Evolutionary conservation across 2,113 vertebrate species (phyloP).

Genomic region (Girardinichthys multiradiatus): DNA sequence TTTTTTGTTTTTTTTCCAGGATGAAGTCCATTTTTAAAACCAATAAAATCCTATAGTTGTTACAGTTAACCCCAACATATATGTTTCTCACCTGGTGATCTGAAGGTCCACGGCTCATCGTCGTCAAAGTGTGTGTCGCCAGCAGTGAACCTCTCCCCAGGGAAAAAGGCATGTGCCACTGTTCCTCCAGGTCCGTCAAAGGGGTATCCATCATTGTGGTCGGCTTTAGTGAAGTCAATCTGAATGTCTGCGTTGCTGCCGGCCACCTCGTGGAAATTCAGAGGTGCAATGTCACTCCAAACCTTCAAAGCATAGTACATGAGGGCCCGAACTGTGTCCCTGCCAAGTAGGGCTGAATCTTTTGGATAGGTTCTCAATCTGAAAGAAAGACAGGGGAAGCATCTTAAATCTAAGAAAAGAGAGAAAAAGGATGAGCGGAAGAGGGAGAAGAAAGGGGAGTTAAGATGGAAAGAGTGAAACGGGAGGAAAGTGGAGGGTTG

Average conservation of each 20-base stretch:
- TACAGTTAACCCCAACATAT: not conserved
- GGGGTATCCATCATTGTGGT: conserved; percentile 92
- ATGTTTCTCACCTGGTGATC: conserved; percentile 85
- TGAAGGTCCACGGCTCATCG: conserved; percentile 95
- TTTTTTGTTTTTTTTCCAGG: not conserved
- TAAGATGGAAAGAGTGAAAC: conserved; percentile 4
- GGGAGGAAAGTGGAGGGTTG: not conserved
- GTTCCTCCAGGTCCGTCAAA: conserved; percentile 95
- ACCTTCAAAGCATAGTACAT: conserved; percentile 97
- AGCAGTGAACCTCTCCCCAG: conserved; percentile 87
- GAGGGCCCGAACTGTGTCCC: conserved; percentile 92
- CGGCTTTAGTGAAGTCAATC: conserved; percentile 93
- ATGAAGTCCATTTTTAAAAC: not conserved
- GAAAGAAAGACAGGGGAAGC: not conserved
- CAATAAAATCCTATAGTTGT: not conserved
- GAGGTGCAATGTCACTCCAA: conserved; percentile 93
- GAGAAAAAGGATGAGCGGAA: not conserved
- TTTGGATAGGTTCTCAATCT: conserved; percentile 93
- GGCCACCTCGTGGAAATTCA: conserved; percentile 97
- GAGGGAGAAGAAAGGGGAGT: not conserved
- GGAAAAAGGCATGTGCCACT: conserved; percentile 93
- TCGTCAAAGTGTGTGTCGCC: conserved; percentile 97
- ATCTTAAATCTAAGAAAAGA: not conserved
- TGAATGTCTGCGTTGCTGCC: conserved; percentile 92
- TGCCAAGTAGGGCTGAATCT: conserved; percentile 86